These are phyloP conservation scores for Capitulum mitella DNA, from an alignment of 2,888 invertebrate genomes.

Conservation along the genomic window DNA sequence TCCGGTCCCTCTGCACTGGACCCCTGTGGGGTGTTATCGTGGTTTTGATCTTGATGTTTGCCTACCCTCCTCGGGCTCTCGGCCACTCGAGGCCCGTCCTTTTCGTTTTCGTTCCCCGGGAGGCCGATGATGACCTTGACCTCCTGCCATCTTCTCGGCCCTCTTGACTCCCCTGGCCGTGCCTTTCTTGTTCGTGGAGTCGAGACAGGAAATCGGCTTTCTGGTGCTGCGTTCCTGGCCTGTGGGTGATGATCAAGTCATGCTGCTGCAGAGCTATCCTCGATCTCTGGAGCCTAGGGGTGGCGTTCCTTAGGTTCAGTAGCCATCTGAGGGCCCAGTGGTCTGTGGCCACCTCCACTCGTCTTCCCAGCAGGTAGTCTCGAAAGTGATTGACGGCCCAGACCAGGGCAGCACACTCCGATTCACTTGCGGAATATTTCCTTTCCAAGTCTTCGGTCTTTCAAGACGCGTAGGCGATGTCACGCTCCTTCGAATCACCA, in stretches of 20 bases:
- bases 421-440: neutral
- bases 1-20: neutral
- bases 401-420: neutral
- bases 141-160: neutral
- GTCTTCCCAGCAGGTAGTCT: neutral
- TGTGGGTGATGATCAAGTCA: neutral
- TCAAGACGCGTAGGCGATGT: neutral
- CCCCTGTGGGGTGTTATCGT: neutral
- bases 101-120: neutral
- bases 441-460: neutral
- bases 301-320: neutral
- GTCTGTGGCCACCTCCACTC: neutral
- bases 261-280: neutral
- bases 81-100: neutral
- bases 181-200: neutral
- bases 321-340: conserved; percentile 2
- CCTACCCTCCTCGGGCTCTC: neutral
- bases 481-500: neutral
- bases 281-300: neutral
- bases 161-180: neutral
- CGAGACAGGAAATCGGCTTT: neutral
- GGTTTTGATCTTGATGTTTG: neutral
- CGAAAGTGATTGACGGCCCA: neutral
- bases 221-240: neutral
- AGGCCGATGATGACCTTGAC: neutral